Evolutionary conservation across 2,888 invertebrate species (phyloP).

Genomic region (Rhagophthalmus giganteus): DNA sequence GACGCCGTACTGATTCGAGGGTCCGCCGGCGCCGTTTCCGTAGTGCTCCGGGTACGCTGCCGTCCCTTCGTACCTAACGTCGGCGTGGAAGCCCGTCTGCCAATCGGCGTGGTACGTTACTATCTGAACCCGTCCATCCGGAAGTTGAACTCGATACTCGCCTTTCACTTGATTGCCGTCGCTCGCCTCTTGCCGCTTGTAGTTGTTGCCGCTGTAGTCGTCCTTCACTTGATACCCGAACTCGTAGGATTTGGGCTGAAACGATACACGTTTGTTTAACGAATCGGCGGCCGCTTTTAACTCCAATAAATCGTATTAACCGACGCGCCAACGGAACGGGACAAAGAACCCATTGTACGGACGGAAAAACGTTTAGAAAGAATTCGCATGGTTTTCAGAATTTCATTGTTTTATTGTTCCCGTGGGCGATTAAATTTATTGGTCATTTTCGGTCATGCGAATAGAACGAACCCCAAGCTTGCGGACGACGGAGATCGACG

Average conservation of each 20-base stretch:
- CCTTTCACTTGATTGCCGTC: constrained; percentile 72
- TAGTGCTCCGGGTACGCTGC: constrained; percentile 67
- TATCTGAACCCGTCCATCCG: constrained; percentile 66
- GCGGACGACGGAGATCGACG: too few relatives aligned
- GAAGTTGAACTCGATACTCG: constrained; percentile 63
- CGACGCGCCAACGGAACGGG: too few relatives aligned
- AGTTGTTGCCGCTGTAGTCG: constrained; percentile 73
- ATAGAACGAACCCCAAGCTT: too few relatives aligned
- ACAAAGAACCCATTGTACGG: too few relatives aligned
- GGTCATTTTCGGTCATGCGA: too few relatives aligned
- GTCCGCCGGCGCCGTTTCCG: constrained; percentile 32
- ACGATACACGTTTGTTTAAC: too few relatives aligned
- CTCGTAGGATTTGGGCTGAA: constrained; percentile 74
- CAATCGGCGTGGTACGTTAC: constrained; percentile 80
- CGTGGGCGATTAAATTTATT: too few relatives aligned
- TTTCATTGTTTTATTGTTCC: too few relatives aligned
- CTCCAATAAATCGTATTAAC: too few relatives aligned
- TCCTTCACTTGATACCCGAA: constrained; percentile 81
- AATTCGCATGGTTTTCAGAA: too few relatives aligned
- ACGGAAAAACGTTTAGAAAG: too few relatives aligned
- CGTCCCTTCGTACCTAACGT: constrained; percentile 71
- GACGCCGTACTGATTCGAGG: constrained; percentile 31
- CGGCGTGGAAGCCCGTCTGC: constrained; percentile 78
- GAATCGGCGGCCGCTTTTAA: constrained; percentile 1
- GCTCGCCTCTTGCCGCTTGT: constrained; percentile 69